Evolutionary conservation across 2,797 vertebrate genomes (phyloP).

Genomic region (Myripristis murdjan): DNA sequence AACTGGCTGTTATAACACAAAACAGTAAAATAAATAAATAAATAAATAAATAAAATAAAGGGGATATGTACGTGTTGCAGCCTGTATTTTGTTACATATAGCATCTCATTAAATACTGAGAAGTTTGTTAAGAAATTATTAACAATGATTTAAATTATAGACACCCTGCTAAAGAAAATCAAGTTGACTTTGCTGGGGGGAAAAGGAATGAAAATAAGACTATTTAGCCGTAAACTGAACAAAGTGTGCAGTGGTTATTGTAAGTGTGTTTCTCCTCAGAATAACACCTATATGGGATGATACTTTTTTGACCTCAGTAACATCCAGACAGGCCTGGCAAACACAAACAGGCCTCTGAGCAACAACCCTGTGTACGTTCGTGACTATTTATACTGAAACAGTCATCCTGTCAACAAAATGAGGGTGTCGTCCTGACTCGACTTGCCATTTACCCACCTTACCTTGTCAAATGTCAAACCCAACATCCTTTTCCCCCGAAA

Average conservation of each 20-base stretch:
- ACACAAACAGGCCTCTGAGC: constrained; percentile 31
- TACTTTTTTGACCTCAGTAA: background rate
- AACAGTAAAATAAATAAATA: too few species aligned
- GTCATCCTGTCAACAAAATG: constrained; percentile 34
- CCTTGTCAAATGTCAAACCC: background rate
- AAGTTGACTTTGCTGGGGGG: too few species aligned
- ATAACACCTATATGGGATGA: background rate
- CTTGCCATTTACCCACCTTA: constrained; percentile 20
- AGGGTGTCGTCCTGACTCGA: constrained; percentile 23
- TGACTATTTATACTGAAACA: constrained; percentile 63
- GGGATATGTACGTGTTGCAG: too few species aligned
- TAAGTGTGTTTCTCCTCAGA: too few species aligned
- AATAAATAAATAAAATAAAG: too few species aligned
- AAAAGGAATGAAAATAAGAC: too few species aligned
- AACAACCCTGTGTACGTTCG: constrained; percentile 31
- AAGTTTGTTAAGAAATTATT: too few species aligned
- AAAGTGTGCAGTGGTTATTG: background rate
- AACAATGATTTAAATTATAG: too few species aligned
- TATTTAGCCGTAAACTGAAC: too few species aligned
- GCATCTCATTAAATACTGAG: too few species aligned
- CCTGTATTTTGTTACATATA: too few species aligned
- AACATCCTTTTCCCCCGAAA: background rate
- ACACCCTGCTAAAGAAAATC: background rate
- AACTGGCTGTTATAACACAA: too few species aligned
- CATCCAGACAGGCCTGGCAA: background rate